phyloP scores from a whole-genome alignment of 2,888 invertebrate genomes.

The Brenthis ino region DNA sequence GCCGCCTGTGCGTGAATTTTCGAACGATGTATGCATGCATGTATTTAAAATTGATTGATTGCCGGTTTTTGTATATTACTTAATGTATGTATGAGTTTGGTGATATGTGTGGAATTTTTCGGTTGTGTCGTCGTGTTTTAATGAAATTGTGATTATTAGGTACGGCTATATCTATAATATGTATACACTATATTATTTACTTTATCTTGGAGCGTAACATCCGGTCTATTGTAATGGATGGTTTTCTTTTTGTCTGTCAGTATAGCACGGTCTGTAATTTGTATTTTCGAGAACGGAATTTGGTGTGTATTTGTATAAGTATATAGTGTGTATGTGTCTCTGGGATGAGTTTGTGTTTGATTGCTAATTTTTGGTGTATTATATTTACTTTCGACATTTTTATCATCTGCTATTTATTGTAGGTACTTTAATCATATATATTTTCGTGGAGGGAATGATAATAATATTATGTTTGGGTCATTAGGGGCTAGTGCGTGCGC shows the following conservation, averaged over 20 bases:
- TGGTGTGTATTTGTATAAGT: too few relatives aligned
- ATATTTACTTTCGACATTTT: neutral
- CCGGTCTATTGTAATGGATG: constrained; percentile 25
- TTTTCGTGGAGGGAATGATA: too few relatives aligned
- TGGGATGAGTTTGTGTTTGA: constrained; percentile 11
- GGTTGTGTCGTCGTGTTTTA: neutral
- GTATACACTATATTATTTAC: neutral
- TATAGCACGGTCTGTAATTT: constrained; percentile 19
- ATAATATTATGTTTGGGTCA: too few relatives aligned
- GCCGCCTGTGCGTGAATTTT: too few relatives aligned
- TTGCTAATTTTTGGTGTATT: constrained; percentile 18
- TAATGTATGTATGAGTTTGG: neutral
- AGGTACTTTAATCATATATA: too few relatives aligned
- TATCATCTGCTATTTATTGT: too few relatives aligned
- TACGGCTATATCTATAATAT: neutral
- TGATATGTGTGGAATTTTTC: constrained; percentile 8
- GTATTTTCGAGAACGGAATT: too few relatives aligned
- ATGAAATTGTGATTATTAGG: constrained; percentile 2
- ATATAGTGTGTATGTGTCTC: too few relatives aligned
- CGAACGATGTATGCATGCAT: too few relatives aligned
- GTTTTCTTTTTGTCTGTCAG: constrained; percentile 66
- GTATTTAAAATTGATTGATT: too few relatives aligned
- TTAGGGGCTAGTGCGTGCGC: too few relatives aligned
- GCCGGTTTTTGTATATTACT: too few relatives aligned
- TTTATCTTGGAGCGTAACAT: constrained; percentile 18